Conservation (phyloP, 2,113 vertebrate genomes). For the Nematolebias whitei region DNA sequence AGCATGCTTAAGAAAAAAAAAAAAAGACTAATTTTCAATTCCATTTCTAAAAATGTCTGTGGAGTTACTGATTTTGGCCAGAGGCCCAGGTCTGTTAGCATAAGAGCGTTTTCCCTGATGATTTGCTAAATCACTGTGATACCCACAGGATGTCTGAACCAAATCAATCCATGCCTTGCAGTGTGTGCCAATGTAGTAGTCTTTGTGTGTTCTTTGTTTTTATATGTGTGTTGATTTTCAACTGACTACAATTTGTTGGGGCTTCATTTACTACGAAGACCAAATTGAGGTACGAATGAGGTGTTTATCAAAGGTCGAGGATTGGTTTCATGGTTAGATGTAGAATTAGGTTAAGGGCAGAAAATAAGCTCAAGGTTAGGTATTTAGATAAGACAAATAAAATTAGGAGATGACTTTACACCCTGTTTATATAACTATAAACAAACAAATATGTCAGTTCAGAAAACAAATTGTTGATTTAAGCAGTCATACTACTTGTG, state of each 20-base stretch:
- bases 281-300: not conserved
- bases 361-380: no score
- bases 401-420: no score
- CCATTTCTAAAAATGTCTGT: conserved; percentile 40
- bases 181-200: conserved; percentile 29
- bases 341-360: not conserved
- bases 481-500: no score
- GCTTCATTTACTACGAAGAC: conserved; percentile 1
- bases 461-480: no score
- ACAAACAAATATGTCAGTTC: no score
- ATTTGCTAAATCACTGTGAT: conserved; percentile 55
- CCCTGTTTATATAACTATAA: no score
- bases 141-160: conserved; percentile 74
- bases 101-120: conserved; percentile 58
- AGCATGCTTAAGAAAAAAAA: conserved; percentile 14
- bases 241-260: not conserved
- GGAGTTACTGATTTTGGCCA: conserved; percentile 75
- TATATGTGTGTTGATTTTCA: conserved; percentile 3
- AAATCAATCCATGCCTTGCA: conserved; percentile 34
- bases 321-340: not conserved
- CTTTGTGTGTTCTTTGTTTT: conserved; percentile 5
- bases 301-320: not conserved
- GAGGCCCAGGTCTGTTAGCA: conserved; percentile 67
- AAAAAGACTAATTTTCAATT: conserved; percentile 21
- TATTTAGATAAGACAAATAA: no score